Evolutionary conservation across 2,888 invertebrate species (phyloP), one percentile per base, ranked within the genome.

Genomic region (Pyrgus malvae): DNA sequence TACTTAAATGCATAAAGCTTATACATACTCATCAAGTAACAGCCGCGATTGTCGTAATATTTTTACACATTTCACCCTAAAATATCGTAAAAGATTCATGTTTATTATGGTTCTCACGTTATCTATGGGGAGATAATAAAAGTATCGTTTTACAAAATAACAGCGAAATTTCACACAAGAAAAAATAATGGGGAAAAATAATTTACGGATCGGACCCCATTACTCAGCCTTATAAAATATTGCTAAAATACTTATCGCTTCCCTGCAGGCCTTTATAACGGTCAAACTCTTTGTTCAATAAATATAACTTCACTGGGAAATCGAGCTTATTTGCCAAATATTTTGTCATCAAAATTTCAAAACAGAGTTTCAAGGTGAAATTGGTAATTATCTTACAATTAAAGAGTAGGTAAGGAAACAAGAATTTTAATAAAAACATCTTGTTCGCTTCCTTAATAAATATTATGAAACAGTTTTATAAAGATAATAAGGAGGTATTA

Each of bases 151-250:
- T 25, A 44, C 14, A 29, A 44, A 29, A 17, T 41, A 23, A 44
- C 16, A 27, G 11, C 6, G 31, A 31, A 45, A 31, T 16, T 31
- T 4, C 37, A 31, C 11, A 21, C 33, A 25, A 37, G 12, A 19
- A 45, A 38, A 29, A 53, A 53, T 38, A 45, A 45, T 38, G 25
- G 38, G 29, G 17, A 44, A 53, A 51, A 45, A 53, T 29, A 31
- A 45, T 53, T 53, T 53, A 53, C 45, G 45, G 38, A 38, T 23
- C 29, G 25, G 38, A 38, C 21, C 38, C 53, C 53, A 53, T 45
- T 53, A 53, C 53, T 53, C 45, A 53, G 53, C 31, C 53, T 53
- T 53, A 53, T 53, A 53, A 53, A 53, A 45, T 53, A 53, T 53
- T 45, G 45, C 45, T 53, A 53, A 53, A 53, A 45, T 53, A 45